A percentile compares a stretch with the other conserved stretches of the same genome.
These are phyloP conservation scores for Scelioninae gen. 1 DNA, from an alignment of 2,888 invertebrate species.

Conservation along the genomic window DNA sequence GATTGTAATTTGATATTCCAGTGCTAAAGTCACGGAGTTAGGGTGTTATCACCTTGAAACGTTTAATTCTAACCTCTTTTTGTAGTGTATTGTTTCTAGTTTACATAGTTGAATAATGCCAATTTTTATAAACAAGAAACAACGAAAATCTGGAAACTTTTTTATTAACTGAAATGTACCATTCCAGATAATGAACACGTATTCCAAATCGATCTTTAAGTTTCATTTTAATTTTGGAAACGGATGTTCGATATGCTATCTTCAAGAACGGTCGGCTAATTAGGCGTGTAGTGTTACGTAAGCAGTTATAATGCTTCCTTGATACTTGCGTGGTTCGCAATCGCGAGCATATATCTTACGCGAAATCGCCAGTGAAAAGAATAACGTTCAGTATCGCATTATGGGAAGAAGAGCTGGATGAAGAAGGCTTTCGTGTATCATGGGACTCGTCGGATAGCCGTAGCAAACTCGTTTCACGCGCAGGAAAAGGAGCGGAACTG, in stretches of 20 bases:
- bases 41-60: too few species aligned
- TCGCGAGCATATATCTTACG: slow-evolving; percentile 49
- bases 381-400: slow-evolving; percentile 58
- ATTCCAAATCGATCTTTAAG: too few species aligned
- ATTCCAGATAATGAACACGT: too few species aligned
- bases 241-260: slow-evolving; percentile 33
- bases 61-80: too few species aligned
- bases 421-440: slow-evolving; percentile 59
- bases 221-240: slow-evolving; percentile 43
- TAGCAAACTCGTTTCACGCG: slow-evolving; percentile 59
- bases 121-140: too few species aligned
- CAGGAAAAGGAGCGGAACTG: slow-evolving; percentile 64
- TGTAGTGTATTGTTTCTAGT: too few species aligned
- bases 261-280: slow-evolving; percentile 55
- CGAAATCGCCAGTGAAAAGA: slow-evolving; percentile 62
- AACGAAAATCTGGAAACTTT: too few species aligned
- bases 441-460: slow-evolving; percentile 57
- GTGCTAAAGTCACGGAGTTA: too few species aligned
- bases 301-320: slow-evolving; percentile 46
- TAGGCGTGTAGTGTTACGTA: slow-evolving; percentile 62
- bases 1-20: too few species aligned
- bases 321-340: slow-evolving; percentile 46
- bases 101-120: too few species aligned
- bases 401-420: slow-evolving; percentile 59
- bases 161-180: too few species aligned